Evolutionary conservation across 2,888 invertebrate genomes (phyloP).

Genomic region (Chloromyia formosa): DNA sequence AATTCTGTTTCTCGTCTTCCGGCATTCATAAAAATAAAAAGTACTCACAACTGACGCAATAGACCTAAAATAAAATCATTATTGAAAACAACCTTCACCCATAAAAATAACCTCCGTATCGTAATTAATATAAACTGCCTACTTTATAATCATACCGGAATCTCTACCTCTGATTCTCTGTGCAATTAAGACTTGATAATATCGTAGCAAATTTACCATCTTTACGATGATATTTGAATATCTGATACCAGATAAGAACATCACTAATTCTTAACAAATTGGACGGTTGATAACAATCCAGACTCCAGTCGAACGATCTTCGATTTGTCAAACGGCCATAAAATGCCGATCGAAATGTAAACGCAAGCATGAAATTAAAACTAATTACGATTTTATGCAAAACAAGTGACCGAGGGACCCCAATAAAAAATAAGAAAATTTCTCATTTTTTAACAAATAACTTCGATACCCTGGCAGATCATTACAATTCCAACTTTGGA

Average conservation of each 20-base stretch:
- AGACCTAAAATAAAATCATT: no score
- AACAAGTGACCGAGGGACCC: not conserved
- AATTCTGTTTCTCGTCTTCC: no score
- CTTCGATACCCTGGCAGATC: not conserved
- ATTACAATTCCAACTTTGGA: slow-evolving; percentile 24
- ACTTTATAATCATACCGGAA: no score
- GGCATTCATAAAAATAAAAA: no score
- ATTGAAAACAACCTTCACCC: no score
- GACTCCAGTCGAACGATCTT: slow-evolving; percentile 15
- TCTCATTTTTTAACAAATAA: not conserved
- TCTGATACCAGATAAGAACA: not conserved
- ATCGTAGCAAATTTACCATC: not conserved
- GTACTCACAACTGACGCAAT: no score
- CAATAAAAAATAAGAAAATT: slow-evolving; percentile 1
- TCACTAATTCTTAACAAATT: slow-evolving; percentile 33
- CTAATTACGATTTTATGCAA: slow-evolving; percentile 36
- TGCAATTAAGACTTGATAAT: not conserved
- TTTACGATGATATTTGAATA: slow-evolving; percentile 1
- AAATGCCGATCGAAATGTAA: not conserved
- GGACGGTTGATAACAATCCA: not conserved
- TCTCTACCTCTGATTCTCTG: no score
- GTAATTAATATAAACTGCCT: no score
- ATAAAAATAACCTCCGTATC: no score
- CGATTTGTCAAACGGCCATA: not conserved
- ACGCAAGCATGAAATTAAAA: slow-evolving; percentile 19